Evolutionary conservation across 2,888 invertebrate genomes (phyloP), one percentile per base, ranked within the genome.

Genomic region (Ethmia dodecea): DNA sequence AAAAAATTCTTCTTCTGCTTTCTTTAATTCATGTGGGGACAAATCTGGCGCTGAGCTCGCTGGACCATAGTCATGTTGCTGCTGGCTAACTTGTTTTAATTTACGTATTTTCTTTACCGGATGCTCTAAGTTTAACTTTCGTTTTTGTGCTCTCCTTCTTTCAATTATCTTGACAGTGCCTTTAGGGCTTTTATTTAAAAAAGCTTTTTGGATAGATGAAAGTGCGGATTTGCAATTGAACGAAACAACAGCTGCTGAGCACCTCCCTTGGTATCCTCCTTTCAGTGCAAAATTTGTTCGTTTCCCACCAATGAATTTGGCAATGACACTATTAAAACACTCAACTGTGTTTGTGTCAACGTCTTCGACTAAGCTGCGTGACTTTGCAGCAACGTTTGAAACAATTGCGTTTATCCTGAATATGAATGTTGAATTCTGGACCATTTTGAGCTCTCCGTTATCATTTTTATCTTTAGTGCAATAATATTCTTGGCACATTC

Each of bases 251-350:
- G 69, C 57, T 10, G 57, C 58, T 5, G 49, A 38, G 28, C 55
- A 61, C 31, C 67, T 46, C 6, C 42, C 49, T 48, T 57, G 45
- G 37, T 66, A 72, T 1, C 52, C 52, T 8, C 55, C 37, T 35
- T 40, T 48, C 33, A 43, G 28, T 3, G 52, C 24, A 44, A 49
- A 58, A 42, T 70, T 64, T 5, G 59, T 49, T 35, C 61, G 35
- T 49, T 67, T 70, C 3, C 64, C 69, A 3, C 60, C 59, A 11
- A 55, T 47, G 37, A 50, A 57, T 45, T 60, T 60, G 4, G 57
- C 54, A 3, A 64, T 48, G 3, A 58, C 41, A 10, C 45, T 47
- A 35, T 62, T 61, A 31, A 49, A 66, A n/a, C 38, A 33, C 43
- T 65, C 63, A 1, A 60, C 59, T 5, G 32, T 27, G 38, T 63